Conservation (phyloP, 2,888 invertebrate genomes). For the Julus scanicus region DNA sequence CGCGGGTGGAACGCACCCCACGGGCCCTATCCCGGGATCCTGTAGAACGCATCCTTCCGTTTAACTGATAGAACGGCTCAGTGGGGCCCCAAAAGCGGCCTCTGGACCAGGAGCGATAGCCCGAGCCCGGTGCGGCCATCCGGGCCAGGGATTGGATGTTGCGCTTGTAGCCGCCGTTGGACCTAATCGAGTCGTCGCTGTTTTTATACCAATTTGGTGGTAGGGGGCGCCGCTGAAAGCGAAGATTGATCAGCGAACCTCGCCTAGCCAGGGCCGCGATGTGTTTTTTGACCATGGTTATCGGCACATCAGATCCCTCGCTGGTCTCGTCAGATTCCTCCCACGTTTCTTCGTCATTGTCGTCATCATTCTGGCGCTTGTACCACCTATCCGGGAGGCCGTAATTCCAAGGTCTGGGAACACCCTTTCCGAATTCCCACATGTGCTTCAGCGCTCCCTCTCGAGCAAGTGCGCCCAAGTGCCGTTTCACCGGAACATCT, state of each 20-base stretch:
- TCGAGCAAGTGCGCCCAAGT: constrained; percentile 36
- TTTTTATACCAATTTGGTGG: neutral
- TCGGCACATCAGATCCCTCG: neutral
- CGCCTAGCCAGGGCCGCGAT: constrained; percentile 32
- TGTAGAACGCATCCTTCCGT: neutral
- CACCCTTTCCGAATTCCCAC: neutral
- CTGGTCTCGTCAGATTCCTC: neutral
- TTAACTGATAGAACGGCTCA: neutral
- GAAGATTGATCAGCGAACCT: constrained; percentile 3
- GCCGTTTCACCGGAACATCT: neutral
- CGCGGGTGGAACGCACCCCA: constrained; percentile 37
- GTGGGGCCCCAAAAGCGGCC: neutral
- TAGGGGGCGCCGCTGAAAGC: neutral
- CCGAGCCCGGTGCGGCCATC: neutral
- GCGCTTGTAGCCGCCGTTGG: constrained; percentile 48
- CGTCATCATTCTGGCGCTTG: neutral
- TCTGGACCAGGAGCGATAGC: neutral
- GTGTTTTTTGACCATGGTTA: constrained; percentile 36
- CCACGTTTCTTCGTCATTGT: too few relatives aligned
- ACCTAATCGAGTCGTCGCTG: neutral
- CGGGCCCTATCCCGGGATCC: constrained; percentile 1
- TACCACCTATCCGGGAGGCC: neutral
- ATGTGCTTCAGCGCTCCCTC: constrained; percentile 3
- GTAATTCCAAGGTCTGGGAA: neutral
- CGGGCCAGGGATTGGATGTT: constrained; percentile 50